Evolutionary conservation across 2,113 vertebrate genomes (phyloP), one percentile per base, ranked within the genome.

Genomic region (Sebastes fasciatus): DNA sequence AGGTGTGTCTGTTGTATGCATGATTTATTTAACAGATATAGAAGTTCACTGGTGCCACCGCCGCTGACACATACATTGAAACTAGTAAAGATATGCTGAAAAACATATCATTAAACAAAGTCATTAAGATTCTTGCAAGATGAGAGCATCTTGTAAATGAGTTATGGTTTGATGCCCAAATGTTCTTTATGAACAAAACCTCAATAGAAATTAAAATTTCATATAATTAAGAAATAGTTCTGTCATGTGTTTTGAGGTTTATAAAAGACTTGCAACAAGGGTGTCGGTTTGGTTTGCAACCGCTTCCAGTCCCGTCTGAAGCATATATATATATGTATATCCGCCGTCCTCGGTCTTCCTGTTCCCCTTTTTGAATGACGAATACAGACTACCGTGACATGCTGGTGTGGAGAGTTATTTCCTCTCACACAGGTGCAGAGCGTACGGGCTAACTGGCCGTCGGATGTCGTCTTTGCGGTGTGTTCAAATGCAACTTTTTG

Each of bases 1-100:
- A 83, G 63, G 71, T 85, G 74, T 74, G 61, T 86, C 21, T 84
- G 74, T 63, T 85, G 73, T 81, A 77, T 76, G 80, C 77, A 81
- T 88, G 83, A 89, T 88, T 93, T 88, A 91, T 89, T 90, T 81
- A 87, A 86, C 73, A 85, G 76, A 80, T 71, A 65, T 1, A 23
- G 16, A 66, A 70, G 57, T 76, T 74, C 72, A 74, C 51, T 74
- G 67, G 46, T 72, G 77, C 48, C 40, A 43, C 70, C 72, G 75
- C n/a, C 62, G 69, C 62, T 67, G 34, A 65, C 40, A 45, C 54
- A 61, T 12, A 21, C 48, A 73, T 5, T 45, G 10, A 40, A 34
- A 54, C 23, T 57, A 48, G 46, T 55, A 40, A 82, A 6, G 63
- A 42, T 55, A 61, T 75, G 49, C 62, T 46, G 55, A 54, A 76